phyloP scores from a whole-genome alignment of 2,888 invertebrate species.

The Altica lythri region DNA sequence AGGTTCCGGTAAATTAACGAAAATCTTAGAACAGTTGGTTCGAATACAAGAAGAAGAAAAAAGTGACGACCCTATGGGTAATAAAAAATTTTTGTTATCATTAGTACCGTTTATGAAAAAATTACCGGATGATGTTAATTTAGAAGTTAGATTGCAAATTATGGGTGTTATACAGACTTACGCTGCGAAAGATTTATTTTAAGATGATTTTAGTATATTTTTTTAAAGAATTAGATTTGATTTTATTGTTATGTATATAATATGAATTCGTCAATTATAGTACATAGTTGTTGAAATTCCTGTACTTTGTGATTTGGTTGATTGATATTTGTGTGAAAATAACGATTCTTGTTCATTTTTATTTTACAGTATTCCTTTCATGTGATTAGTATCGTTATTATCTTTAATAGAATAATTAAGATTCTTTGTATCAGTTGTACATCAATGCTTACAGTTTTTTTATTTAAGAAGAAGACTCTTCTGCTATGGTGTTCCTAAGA shows the following conservation, averaged over 20 bases:
- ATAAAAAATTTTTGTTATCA: conserved; percentile 47
- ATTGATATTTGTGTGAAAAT: too few species aligned
- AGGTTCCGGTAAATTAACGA: conserved; percentile 18
- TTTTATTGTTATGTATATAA: background rate
- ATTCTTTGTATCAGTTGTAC: too few species aligned
- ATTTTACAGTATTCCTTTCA: too few species aligned
- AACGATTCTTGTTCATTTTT: too few species aligned
- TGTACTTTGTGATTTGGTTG: background rate
- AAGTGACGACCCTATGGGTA: conserved; percentile 46
- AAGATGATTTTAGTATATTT: background rate
- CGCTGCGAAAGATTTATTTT: conserved; percentile 12
- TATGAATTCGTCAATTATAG: too few species aligned
- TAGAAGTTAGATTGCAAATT: conserved; percentile 47
- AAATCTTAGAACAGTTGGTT: conserved; percentile 41
- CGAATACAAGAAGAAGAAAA: conserved; percentile 43
- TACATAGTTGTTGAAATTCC: too few species aligned
- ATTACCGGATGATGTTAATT: conserved; percentile 48
- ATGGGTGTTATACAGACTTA: conserved; percentile 45
- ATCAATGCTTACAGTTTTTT: too few species aligned
- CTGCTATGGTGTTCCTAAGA: too few species aligned
- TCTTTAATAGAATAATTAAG: too few species aligned
- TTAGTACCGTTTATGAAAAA: conserved; percentile 48
- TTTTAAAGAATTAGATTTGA: background rate
- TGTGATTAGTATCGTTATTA: too few species aligned
- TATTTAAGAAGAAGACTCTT: too few species aligned